These are phyloP conservation scores for Nemurella pictetii DNA, from an alignment of 2,888 invertebrate species.

Conservation along the genomic window DNA sequence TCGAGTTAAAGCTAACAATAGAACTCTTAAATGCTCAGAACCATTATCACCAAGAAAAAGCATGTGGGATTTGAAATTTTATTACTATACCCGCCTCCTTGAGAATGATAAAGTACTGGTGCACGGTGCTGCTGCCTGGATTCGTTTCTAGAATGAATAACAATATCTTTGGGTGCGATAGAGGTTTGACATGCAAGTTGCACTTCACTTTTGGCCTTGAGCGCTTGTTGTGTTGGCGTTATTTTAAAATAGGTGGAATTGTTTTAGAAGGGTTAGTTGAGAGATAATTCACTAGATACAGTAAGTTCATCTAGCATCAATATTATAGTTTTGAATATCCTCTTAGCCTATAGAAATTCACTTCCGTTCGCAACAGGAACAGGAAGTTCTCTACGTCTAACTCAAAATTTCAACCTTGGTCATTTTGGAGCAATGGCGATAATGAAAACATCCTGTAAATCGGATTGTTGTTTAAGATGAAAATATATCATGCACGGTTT, in stretches of 20 bases:
- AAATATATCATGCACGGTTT: background rate
- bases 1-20: too few relatives aligned
- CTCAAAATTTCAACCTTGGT: slow-evolving; percentile 48
- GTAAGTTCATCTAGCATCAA: background rate
- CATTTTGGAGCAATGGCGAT: slow-evolving; percentile 52
- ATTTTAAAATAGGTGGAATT: background rate
- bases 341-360: slow-evolving; percentile 41
- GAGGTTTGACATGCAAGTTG: background rate
- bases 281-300: background rate
- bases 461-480: background rate
- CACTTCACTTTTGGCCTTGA: background rate
- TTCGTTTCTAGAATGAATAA: background rate
- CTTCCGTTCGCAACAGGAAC: slow-evolving; percentile 62
- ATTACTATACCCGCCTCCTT: too few relatives aligned
- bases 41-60: too few relatives aligned
- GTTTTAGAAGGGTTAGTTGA: background rate
- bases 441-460: slow-evolving; percentile 53
- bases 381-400: slow-evolving; percentile 56
- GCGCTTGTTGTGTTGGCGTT: background rate
- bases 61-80: too few relatives aligned
- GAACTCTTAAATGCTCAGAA: too few relatives aligned
- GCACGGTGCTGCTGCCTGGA: background rate
- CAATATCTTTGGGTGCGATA: background rate
- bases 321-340: slow-evolving; percentile 28
- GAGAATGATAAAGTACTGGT: too few relatives aligned